Evolutionary conservation across 2,113 vertebrate species (phyloP).

Genomic region (Ondatra zibethicus): DNA sequence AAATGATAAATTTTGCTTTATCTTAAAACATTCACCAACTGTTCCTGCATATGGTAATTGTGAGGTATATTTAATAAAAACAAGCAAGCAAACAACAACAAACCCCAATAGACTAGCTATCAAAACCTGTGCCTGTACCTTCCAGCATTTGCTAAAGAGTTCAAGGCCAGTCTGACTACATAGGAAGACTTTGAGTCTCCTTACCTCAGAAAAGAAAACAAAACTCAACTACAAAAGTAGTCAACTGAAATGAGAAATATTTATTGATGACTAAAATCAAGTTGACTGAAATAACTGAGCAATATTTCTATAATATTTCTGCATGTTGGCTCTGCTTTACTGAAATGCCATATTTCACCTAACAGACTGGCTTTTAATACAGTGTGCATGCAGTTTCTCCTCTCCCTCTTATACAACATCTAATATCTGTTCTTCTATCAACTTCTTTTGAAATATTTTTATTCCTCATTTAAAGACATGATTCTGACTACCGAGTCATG

Average conservation of each 20-base stretch:
- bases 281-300: not conserved
- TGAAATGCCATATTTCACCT: not conserved
- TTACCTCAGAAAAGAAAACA: not conserved
- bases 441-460: not conserved
- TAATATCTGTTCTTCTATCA: not conserved
- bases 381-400: not conserved
- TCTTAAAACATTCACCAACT: not conserved
- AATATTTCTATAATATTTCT: not conserved
- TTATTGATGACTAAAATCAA: not conserved
- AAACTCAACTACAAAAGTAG: not conserved
- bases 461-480: not conserved
- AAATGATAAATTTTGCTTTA: not conserved
- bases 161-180: not conserved
- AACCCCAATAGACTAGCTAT: not conserved
- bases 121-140: not conserved
- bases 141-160: not conserved
- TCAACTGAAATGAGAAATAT: not conserved
- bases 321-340: not conserved
- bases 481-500: not conserved
- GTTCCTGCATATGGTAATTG: not conserved
- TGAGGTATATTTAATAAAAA: not conserved
- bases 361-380: not conserved
- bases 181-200: not conserved
- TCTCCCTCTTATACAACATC: not conserved
- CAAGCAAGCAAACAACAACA: not conserved